Evolutionary conservation across 2,797 vertebrate species (phyloP).

Genomic region (Myripristis jacobus): DNA sequence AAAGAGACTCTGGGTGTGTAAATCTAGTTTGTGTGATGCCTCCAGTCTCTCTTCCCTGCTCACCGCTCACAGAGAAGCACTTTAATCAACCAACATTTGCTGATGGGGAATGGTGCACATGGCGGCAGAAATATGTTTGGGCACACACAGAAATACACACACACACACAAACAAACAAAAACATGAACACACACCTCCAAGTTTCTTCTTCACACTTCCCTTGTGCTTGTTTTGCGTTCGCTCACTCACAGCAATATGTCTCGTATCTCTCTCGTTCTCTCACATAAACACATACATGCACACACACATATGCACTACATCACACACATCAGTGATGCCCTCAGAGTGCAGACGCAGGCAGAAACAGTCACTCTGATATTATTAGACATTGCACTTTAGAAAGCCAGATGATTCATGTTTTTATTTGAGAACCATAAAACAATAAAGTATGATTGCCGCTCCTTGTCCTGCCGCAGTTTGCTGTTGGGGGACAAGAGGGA

Average conservation of each 20-base stretch:
- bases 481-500: slow-evolving; percentile 57
- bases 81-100: slow-evolving; percentile 67
- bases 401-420: slow-evolving; percentile 81
- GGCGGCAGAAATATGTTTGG: slow-evolving; percentile 11
- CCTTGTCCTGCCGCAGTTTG: slow-evolving; percentile 51
- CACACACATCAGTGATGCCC: slow-evolving; percentile 38
- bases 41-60: slow-evolving; percentile 25
- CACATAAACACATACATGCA: slow-evolving; percentile 23
- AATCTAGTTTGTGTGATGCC: slow-evolving; percentile 62
- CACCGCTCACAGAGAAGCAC: slow-evolving; percentile 44
- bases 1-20: slow-evolving; percentile 44
- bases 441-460: slow-evolving; percentile 71
- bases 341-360: slow-evolving; percentile 73
- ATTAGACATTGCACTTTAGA: slow-evolving; percentile 80
- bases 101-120: slow-evolving; percentile 26
- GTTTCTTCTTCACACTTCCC: slow-evolving; percentile 40
- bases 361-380: slow-evolving; percentile 75
- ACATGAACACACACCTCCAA: background rate
- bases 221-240: slow-evolving; percentile 29
- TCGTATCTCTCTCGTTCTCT: background rate
- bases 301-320: background rate
- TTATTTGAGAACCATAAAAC: slow-evolving; percentile 83
- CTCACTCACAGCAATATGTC: slow-evolving; percentile 6
- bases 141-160: background rate
- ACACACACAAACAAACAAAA: slow-evolving; percentile 6